Evolutionary conservation across 2,888 invertebrate species (phyloP), one percentile per base, ranked within the genome.

Genomic region (Aricia artaxerxes): DNA sequence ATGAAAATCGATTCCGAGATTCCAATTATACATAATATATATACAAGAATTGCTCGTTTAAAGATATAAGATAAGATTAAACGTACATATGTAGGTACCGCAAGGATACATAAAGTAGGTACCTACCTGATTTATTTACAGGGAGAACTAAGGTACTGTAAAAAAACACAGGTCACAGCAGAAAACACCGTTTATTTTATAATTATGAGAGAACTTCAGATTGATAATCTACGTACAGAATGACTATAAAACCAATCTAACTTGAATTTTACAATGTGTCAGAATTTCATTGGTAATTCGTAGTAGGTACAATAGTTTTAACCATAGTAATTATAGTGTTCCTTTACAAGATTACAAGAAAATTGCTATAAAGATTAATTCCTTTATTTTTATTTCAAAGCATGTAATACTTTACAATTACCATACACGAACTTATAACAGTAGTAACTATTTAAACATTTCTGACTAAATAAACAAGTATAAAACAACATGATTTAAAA

Each of bases 151-250:
- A 7, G 40, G 49, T 49, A 49, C 9, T 49, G 49, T 49, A 82
- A 87, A 84, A 89, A 87, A 87, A 83, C 80, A 82, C 80, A 82
- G 72, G 35, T 81, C 91, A 94, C 94, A 94, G 95, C 95, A 95
- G 95, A 94, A 95, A 95, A 95, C 95, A 95, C 95, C 94, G 95
- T 95, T 95, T 95, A 95, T 94, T 95, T 95, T 93, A 94, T 94
- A 94, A 94, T 94, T 94, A 94, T 94, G 93, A 95, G 94, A 95
- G 94, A 94, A 95, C 93, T 93, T 94, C 94, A 94, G 94, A 95
- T 94, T 92, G 93, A 93, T 94, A 94, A 94, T 93, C 94, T 95
- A 95, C 95, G 86, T 94, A 94, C 93, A 92, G 93, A 94, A 93
- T 94, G 93, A 92, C 92, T 94, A 93, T 92, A 93, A 93, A 94